Evolutionary conservation across 2,113 vertebrate species (phyloP).

Genomic region (Hippocampus comes): DNA sequence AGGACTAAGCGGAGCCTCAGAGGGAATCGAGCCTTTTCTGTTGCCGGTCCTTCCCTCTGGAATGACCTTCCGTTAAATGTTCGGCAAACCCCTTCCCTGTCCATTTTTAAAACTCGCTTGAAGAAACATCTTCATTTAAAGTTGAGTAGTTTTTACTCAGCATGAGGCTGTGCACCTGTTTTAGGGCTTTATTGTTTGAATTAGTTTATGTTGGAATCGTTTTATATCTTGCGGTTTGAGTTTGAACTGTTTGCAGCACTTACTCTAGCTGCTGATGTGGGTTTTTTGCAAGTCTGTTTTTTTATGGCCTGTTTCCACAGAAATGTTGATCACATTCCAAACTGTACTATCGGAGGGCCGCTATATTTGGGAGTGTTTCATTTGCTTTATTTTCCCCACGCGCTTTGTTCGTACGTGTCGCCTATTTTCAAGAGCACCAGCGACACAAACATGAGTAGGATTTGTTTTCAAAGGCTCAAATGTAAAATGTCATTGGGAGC

Average conservation of each 20-base stretch:
- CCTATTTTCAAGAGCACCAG: neutral
- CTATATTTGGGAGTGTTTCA: neutral
- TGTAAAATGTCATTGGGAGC: conserved; percentile 18
- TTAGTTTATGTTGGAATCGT: neutral
- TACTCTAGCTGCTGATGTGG: neutral
- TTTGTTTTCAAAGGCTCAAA: neutral
- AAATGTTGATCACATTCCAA: neutral
- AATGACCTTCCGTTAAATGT: no score
- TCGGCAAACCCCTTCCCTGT: no score
- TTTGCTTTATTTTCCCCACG: neutral
- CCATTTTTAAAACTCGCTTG: no score
- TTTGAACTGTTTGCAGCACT: neutral
- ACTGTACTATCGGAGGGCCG: neutral
- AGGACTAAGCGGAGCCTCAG: no score
- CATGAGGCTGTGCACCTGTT: neutral
- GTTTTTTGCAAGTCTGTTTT: neutral
- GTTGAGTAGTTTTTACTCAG: no score
- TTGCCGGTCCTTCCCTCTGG: no score
- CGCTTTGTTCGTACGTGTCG: neutral
- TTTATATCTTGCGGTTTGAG: neutral
- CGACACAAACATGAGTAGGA: neutral
- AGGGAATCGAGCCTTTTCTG: no score
- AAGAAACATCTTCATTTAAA: no score
- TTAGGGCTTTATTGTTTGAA: neutral
- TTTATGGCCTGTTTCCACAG: neutral